Evolutionary conservation across 1,140 invertebrate genomes (phyloP).

Genomic region (Drosophila teissieri): DNA sequence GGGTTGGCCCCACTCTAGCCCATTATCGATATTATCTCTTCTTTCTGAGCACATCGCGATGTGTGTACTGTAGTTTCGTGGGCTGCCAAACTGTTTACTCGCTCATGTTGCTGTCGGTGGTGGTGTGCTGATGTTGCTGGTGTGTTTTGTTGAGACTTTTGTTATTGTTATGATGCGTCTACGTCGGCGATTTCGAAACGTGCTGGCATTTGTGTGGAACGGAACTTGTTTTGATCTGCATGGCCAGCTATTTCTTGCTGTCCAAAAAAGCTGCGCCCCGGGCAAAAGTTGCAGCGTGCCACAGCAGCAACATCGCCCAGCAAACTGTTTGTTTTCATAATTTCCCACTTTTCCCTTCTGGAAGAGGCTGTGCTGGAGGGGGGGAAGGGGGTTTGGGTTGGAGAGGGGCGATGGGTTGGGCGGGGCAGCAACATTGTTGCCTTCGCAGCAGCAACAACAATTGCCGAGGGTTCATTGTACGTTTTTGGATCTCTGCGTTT

Average conservation of each 20-base stretch:
- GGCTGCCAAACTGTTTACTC: slow-evolving; percentile 60
- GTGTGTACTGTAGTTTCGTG: slow-evolving; percentile 7
- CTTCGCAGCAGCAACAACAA: slow-evolving; percentile 37
- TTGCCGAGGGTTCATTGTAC: slow-evolving; percentile 70
- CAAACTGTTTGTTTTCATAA: slow-evolving; percentile 76
- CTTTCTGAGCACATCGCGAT: no score
- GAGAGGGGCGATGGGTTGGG: background rate
- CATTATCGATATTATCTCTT: background rate
- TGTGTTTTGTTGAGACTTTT: slow-evolving; percentile 49
- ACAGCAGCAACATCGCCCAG: slow-evolving; percentile 27
- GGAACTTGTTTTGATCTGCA: slow-evolving; percentile 80
- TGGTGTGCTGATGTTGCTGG: slow-evolving; percentile 23
- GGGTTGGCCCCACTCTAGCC: background rate
- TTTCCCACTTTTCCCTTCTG: slow-evolving; percentile 59
- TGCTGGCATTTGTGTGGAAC: slow-evolving; percentile 81
- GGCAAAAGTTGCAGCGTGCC: slow-evolving; percentile 59
- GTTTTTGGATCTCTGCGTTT: slow-evolving; percentile 59
- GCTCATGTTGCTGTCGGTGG: slow-evolving; percentile 15
- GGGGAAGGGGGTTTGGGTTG: no score
- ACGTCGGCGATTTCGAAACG: slow-evolving; percentile 71
- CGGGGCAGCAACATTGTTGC: slow-evolving; percentile 47
- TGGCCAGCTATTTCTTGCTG: slow-evolving; percentile 38
- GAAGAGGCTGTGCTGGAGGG: slow-evolving; percentile 1
- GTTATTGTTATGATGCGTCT: slow-evolving; percentile 80
- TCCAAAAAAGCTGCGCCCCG: slow-evolving; percentile 45